phyloP scores from a whole-genome alignment of 2,113 vertebrate species.

The Onychostoma macrolepis region DNA sequence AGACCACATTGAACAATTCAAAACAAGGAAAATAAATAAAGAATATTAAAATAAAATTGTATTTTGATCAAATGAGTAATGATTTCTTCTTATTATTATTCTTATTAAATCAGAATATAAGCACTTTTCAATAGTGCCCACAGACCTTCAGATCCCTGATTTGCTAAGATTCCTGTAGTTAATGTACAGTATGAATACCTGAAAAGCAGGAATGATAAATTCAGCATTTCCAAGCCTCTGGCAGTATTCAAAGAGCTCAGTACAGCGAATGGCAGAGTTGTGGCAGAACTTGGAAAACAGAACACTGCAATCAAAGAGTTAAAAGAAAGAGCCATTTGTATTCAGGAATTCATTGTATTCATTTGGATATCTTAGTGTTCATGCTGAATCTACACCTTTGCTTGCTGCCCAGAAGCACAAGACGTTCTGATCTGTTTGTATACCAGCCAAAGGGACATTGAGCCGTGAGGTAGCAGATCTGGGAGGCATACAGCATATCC shows the following conservation, averaged over 20 bases:
- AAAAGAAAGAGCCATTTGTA: neutral
- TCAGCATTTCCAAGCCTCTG: constrained; percentile 76
- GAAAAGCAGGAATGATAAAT: constrained; percentile 82
- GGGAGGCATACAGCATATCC: constrained; percentile 83
- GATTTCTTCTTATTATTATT: no score
- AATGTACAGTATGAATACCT: constrained; percentile 75
- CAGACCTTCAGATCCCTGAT: neutral
- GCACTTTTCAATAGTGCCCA: neutral
- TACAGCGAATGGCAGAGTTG: constrained; percentile 82
- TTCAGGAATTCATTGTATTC: neutral
- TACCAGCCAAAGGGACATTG: constrained; percentile 80
- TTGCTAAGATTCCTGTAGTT: neutral
- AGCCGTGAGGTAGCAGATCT: constrained; percentile 90
- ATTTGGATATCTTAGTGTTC: neutral
- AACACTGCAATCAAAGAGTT: constrained; percentile 71
- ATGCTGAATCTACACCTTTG: constrained; percentile 76
- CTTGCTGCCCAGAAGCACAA: constrained; percentile 85
- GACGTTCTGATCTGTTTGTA: constrained; percentile 74
- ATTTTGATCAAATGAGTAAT: no score
- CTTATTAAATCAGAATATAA: neutral
- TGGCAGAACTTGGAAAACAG: constrained; percentile 80
- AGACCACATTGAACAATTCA: neutral
- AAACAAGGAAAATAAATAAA: neutral
- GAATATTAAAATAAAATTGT: no score
- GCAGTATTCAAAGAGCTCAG: constrained; percentile 87